Percentiles rank a stretch among this genome's conserved stretches.
Conservation (phyloP, 35 echinoderm and acorn worm genomes). For the Hemicentrotus pulcherrimus region DNA sequence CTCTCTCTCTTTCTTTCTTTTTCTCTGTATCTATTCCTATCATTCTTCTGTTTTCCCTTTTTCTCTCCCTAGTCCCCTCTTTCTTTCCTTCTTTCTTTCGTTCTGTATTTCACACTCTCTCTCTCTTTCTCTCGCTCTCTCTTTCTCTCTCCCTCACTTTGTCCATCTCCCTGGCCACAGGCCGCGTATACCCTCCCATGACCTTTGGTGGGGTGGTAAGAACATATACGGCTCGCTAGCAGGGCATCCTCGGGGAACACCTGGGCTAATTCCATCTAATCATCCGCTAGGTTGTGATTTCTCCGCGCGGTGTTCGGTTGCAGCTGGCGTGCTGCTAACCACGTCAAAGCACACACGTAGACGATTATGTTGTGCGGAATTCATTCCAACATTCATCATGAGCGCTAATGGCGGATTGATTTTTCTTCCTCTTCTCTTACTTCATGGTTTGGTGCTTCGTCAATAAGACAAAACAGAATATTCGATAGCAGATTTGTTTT, state of each 20-base stretch:
- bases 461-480: too few species aligned
- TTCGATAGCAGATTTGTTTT: too few species aligned
- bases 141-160: background rate
- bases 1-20: background rate
- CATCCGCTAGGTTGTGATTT: conserved; percentile 37
- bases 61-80: too few species aligned
- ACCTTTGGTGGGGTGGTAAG: background rate
- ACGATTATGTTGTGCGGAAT: background rate
- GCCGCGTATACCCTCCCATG: background rate
- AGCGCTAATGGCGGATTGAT: background rate
- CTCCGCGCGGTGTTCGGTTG: background rate
- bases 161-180: background rate
- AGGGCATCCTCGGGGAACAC: conserved; percentile 31
- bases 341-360: background rate
- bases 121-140: too few species aligned
- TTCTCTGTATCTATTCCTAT: background rate
- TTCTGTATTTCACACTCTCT: too few species aligned
- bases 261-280: conserved; percentile 44
- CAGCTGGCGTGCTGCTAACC: background rate
- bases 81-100: too few species aligned
- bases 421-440: background rate
- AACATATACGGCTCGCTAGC: background rate
- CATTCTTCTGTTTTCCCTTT: too few species aligned
- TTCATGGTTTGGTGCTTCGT: background rate
- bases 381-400: background rate